Evolutionary conservation across 2,888 invertebrate species (phyloP), one percentile per base, ranked within the genome.

Genomic region (Microdon myrmicae): DNA sequence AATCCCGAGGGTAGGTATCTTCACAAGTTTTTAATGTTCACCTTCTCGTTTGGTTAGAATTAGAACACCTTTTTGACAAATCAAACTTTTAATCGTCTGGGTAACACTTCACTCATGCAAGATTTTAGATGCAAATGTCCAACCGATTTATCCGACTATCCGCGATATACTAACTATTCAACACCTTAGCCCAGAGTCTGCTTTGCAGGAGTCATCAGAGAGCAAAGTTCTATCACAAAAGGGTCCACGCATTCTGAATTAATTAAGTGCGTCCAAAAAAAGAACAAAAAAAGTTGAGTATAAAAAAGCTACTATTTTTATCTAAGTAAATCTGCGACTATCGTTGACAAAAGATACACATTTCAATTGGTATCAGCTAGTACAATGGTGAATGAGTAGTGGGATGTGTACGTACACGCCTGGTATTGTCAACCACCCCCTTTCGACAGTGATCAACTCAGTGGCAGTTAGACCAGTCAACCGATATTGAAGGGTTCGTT

Each of bases 231-330:
- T 32, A 32, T 47, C 45, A 54, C 59, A 64, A 55, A 67, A 55
- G 60, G 35, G 60, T 74, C 71, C 71, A 71, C 71, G 72, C 69
- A 70, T 70, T 75, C 69, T 69, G 71, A 74, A 72, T 74, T 75
- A 76, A 75, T 75, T 74, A 73, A 71, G 71, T 71, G 73, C 72
- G 73, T 72, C 44, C 45, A 54, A 51, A 64, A 71, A 71, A 54
- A 39, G 48, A 59, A 35, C 31, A 19, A 10, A 25, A 31, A 22
- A n/a, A 43, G 23, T 14, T 37, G 19, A 17, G 29, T 37, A 51
- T 9, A 72, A 70, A 71, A 71, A 69, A 72, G 69, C 67, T 68
- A 67, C 37, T 38, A 54, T 38, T 43, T 25, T 59, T 47, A 44
- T 26, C 48, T 53, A 66, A 55, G 29, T n/a, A 38, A 25, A 51